These are phyloP conservation scores for Torymus auratus DNA, from an alignment of 2,888 invertebrate genomes.

Conservation along the genomic window DNA sequence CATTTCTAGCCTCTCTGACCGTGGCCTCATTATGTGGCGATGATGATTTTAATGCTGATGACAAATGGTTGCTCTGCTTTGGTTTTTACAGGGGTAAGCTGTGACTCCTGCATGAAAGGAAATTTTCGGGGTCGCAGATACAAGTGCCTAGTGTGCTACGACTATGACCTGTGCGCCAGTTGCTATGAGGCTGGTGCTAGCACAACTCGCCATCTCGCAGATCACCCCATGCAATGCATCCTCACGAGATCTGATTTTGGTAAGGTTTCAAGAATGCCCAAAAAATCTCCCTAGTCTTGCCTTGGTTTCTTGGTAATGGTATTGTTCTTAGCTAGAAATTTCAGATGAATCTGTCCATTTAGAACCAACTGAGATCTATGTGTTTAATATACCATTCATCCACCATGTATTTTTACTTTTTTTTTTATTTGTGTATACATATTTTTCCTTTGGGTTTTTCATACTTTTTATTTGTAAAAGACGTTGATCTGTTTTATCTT, in stretches of 20 bases:
- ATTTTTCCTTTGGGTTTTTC: slow-evolving; percentile 7
- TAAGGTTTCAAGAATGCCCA: slow-evolving; percentile 72
- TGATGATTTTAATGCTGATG: slow-evolving; percentile 6
- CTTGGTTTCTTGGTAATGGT: not conserved
- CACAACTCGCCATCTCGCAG: slow-evolving; percentile 93
- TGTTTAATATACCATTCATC: not conserved
- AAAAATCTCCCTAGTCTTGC: not conserved
- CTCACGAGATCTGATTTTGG: slow-evolving; percentile 97
- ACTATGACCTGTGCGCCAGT: slow-evolving; percentile 98
- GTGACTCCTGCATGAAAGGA: slow-evolving; percentile 98
- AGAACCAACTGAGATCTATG: too few relatives aligned
- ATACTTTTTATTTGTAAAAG: slow-evolving; percentile 17
- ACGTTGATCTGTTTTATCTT: slow-evolving; percentile 32
- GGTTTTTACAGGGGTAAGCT: slow-evolving; percentile 91
- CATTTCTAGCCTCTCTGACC: slow-evolving; percentile 54
- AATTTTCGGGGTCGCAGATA: slow-evolving; percentile 98
- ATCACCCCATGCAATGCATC: slow-evolving; percentile 99
- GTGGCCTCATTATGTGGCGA: slow-evolving; percentile 47
- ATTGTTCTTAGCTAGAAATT: not conserved
- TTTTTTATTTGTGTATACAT: not conserved
- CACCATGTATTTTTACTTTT: slow-evolving; percentile 8
- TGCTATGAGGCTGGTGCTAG: slow-evolving; percentile 96
- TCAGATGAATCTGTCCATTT: too few relatives aligned
- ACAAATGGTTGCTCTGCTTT: not conserved
- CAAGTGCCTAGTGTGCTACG: slow-evolving; percentile 99